phyloP scores from a whole-genome alignment of 2,797 vertebrate genomes.

The Lepidocolaptes lacrymiger region DNA sequence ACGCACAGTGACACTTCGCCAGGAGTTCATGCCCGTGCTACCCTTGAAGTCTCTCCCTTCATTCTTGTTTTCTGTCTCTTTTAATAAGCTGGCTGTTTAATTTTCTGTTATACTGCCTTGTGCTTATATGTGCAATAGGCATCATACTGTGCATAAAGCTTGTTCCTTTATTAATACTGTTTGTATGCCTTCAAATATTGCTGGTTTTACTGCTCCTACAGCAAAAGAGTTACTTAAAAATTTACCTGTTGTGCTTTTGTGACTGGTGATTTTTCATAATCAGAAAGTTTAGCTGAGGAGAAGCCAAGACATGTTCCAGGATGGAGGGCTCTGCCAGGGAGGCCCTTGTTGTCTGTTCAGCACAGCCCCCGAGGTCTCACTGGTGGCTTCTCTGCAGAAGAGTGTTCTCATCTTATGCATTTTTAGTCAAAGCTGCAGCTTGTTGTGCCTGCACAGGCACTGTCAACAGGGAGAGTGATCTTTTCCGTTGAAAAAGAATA shows the following conservation, averaged over 20 bases:
- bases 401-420: rapidly evolving
- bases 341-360: rapidly evolving
- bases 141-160: neutral
- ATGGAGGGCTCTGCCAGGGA: neutral
- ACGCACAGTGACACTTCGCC: neutral
- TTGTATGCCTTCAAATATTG: neutral
- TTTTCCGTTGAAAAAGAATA: neutral
- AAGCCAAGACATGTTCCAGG: neutral
- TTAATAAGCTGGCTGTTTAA: neutral
- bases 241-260: neutral
- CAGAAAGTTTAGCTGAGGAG: neutral
- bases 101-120: neutral
- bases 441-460: neutral
- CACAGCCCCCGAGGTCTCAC: neutral
- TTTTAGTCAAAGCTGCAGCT: neutral
- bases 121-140: neutral
- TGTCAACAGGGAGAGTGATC: neutral
- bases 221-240: neutral
- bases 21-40: neutral
- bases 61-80: neutral
- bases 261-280: neutral
- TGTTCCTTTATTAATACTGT: neutral
- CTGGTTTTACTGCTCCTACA: neutral
- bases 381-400: neutral
- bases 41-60: neutral